Evolutionary conservation across 2,888 invertebrate species (phyloP).

Genomic region (Epicampocera succincta): DNA sequence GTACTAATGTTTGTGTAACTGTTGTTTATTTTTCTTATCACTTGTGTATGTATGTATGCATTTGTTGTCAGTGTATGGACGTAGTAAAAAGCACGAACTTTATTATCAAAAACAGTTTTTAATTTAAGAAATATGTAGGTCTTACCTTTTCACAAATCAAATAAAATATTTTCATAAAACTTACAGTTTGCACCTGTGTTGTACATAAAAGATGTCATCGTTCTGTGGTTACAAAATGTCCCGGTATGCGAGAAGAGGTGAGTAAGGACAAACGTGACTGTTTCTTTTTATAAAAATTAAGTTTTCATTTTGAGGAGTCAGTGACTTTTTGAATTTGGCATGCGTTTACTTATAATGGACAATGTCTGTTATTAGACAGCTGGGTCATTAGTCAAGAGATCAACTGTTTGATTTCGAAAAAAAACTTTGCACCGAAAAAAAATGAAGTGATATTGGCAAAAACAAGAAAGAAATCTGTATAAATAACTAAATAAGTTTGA

Average conservation of each 20-base stretch:
- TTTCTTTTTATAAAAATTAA: too few species aligned
- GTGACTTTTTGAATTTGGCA: too few species aligned
- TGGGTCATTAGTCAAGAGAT: too few species aligned
- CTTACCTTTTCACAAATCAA: slow-evolving; percentile 6
- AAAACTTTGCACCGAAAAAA: too few species aligned
- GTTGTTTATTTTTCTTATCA: slow-evolving; percentile 8
- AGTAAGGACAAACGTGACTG: slow-evolving; percentile 34
- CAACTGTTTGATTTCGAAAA: too few species aligned
- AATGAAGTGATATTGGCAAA: too few species aligned
- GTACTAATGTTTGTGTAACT: too few species aligned
- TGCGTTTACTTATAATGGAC: too few species aligned
- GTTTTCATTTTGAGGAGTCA: too few species aligned
- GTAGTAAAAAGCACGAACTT: slow-evolving; percentile 27
- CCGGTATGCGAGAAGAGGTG: slow-evolving; percentile 96
- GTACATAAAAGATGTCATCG: slow-evolving; percentile 99
- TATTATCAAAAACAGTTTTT: slow-evolving; percentile 8
- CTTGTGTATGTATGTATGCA: neutral
- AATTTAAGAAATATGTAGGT: neutral
- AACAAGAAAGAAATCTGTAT: too few species aligned
- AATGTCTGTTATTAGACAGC: too few species aligned
- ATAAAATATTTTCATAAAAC: slow-evolving; percentile 70
- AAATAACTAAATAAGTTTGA: too few species aligned
- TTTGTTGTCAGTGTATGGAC: slow-evolving; percentile 38
- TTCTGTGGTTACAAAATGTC: slow-evolving; percentile 98
- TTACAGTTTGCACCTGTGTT: slow-evolving; percentile 98